Conservation (phyloP, 2,888 invertebrate genomes). For the Clanis bilineata region DNA sequence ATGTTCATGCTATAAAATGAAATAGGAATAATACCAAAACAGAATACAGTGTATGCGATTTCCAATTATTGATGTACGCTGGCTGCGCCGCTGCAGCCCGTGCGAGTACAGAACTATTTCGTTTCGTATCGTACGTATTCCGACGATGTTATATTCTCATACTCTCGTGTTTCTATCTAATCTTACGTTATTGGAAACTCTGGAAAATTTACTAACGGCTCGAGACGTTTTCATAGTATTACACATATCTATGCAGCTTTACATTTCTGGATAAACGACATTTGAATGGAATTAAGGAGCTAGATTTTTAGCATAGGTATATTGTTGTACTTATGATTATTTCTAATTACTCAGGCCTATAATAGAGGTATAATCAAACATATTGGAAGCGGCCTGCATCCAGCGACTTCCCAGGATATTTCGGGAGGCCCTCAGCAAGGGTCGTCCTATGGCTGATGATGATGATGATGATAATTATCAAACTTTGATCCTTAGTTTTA, state of each 20-base stretch:
- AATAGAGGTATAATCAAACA: too few species aligned
- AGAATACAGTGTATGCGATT: slow-evolving; percentile 50
- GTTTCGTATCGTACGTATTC: slow-evolving; percentile 37
- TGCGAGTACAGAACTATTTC: slow-evolving; percentile 51
- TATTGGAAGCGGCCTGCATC: too few species aligned
- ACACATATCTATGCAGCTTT: background rate
- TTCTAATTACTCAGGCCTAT: too few species aligned
- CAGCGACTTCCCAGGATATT: too few species aligned
- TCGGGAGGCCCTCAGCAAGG: too few species aligned
- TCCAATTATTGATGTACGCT: slow-evolving; percentile 61
- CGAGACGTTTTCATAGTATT: slow-evolving; percentile 29
- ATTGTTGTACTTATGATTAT: too few species aligned
- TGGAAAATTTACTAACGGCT: slow-evolving; percentile 36
- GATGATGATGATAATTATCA: too few species aligned
- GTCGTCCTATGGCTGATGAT: too few species aligned
- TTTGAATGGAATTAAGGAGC: background rate
- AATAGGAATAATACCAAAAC: slow-evolving; percentile 48
- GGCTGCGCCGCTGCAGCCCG: slow-evolving; percentile 51
- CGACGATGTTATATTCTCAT: slow-evolving; percentile 32
- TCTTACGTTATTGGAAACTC: slow-evolving; percentile 46
- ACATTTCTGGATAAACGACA: background rate
- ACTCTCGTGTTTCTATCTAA: slow-evolving; percentile 42
- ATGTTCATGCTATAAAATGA: slow-evolving; percentile 23
- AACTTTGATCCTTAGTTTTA: too few species aligned
- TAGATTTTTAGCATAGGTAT: too few species aligned